These are phyloP conservation scores for Artemia sp. DNA, from an alignment of 2,888 invertebrate genomes.

Conservation along the genomic window DNA sequence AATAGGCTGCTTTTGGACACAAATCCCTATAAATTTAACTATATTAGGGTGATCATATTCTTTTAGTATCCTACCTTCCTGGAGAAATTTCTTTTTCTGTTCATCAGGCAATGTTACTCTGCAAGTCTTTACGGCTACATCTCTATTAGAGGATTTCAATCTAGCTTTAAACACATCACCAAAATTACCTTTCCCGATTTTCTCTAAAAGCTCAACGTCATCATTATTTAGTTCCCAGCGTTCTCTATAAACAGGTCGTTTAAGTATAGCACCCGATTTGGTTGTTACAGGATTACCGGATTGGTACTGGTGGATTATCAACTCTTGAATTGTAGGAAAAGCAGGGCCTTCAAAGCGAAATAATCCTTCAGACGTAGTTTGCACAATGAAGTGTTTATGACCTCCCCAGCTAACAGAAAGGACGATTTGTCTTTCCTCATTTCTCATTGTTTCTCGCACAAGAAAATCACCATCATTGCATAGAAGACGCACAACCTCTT, in stretches of 20 bases:
- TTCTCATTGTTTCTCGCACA: conserved; percentile 76
- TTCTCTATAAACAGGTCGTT: conserved; percentile 68
- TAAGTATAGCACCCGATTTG: conserved; percentile 72
- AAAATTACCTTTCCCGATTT: conserved; percentile 95
- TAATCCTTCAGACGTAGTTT: conserved; percentile 80
- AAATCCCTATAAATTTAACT: conserved; percentile 87
- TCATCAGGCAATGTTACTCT: conserved; percentile 84
- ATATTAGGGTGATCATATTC: conserved; percentile 95
- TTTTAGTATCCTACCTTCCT: conserved; percentile 84
- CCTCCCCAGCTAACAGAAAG: conserved; percentile 89
- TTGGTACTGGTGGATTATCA: conserved; percentile 72
- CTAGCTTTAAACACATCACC: conserved; percentile 90
- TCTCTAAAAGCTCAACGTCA: conserved; percentile 72
- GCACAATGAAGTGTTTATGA: conserved; percentile 92
- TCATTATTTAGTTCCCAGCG: conserved; percentile 92
- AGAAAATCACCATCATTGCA: conserved; percentile 86
- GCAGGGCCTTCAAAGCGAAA: conserved; percentile 85
- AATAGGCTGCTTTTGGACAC: conserved; percentile 92
- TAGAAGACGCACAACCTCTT: conserved; percentile 79
- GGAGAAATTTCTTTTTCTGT: conserved; percentile 76
- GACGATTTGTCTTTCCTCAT: conserved; percentile 75
- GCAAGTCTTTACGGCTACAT: conserved; percentile 91
- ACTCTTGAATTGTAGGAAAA: conserved; percentile 76
- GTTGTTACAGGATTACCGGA: conserved; percentile 76
- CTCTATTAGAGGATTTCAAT: conserved; percentile 58